Percentiles rank a stretch among this genome's conserved stretches.
Conservation (phyloP, 1,140 invertebrate species). For the Streblospio benedicti region DNA sequence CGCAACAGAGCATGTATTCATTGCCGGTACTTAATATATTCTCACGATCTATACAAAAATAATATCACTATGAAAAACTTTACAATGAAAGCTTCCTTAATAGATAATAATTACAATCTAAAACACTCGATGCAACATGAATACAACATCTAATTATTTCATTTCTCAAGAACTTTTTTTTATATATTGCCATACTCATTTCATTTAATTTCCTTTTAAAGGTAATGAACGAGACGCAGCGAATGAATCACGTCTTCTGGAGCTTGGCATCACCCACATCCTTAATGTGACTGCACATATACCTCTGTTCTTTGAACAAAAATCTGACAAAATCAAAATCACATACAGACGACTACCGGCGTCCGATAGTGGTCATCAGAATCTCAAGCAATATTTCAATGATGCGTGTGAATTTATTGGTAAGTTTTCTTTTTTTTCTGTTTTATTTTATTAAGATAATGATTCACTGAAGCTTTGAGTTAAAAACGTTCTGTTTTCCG, state of each 20-base stretch:
- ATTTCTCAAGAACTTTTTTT: neutral
- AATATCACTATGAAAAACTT: neutral
- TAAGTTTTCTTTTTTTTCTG: conserved; percentile 49
- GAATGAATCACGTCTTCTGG: conserved; percentile 59
- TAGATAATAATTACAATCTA: neutral
- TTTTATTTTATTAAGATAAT: neutral
- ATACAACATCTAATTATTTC: neutral
- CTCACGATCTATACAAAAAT: neutral
- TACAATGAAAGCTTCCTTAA: neutral
- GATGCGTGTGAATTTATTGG: conserved; percentile 84
- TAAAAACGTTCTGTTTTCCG: too few species aligned
- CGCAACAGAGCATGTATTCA: too few species aligned
- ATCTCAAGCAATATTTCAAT: conserved; percentile 84
- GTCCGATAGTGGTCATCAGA: conserved; percentile 75
- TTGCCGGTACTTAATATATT: neutral
- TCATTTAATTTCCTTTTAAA: conserved; percentile 18
- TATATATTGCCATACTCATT: neutral
- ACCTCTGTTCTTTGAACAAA: conserved; percentile 60
- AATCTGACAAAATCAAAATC: conserved; percentile 55
- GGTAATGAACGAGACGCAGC: conserved; percentile 74
- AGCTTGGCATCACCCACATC: conserved; percentile 50
- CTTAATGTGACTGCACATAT: conserved; percentile 70
- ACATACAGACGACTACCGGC: conserved; percentile 74
- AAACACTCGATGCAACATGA: too few species aligned
- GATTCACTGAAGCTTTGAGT: neutral